Conservation (phyloP, 2,888 invertebrate species). For the Cynaeus angustus region DNA sequence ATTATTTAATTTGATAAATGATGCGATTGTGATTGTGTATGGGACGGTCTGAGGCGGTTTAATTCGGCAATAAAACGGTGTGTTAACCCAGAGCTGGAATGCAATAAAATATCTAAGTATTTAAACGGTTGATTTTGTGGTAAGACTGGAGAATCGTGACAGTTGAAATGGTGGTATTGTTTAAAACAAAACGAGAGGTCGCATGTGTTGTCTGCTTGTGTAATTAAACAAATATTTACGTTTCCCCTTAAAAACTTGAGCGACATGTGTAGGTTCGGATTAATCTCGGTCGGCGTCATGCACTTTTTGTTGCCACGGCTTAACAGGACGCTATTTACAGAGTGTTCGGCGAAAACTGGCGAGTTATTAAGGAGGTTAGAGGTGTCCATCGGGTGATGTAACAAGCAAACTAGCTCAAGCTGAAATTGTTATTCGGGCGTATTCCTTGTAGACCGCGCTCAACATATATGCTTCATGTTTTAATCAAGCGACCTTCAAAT, state of each 20-base stretch:
- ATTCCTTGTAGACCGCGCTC: conserved; percentile 47
- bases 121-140: conserved; percentile 41
- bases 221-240: conserved; percentile 51
- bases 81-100: conserved; percentile 40
- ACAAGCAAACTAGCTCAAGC: background rate
- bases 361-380: conserved; percentile 14
- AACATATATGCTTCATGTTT: conserved; percentile 50
- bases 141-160: conserved; percentile 27
- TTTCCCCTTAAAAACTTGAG: conserved; percentile 46
- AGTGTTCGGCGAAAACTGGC: conserved; percentile 17
- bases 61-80: conserved; percentile 38
- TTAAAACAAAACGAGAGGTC: conserved; percentile 46
- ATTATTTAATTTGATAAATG: conserved; percentile 31
- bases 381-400: conserved; percentile 15
- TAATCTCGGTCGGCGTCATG: conserved; percentile 40
- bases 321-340: conserved; percentile 24
- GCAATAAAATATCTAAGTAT: conserved; percentile 47
- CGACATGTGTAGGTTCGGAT: conserved; percentile 41
- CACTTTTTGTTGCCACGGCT: conserved; percentile 21
- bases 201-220: conserved; percentile 48
- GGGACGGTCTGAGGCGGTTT: conserved; percentile 24
- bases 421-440: conserved; percentile 20
- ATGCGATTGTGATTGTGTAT: conserved; percentile 26
- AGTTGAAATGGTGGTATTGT: conserved; percentile 41
- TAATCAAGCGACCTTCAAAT: conserved; percentile 54